Base-by-base conservation (phyloP, 2,113 vertebrate species). In the Pholis gunnellus region DNA sequence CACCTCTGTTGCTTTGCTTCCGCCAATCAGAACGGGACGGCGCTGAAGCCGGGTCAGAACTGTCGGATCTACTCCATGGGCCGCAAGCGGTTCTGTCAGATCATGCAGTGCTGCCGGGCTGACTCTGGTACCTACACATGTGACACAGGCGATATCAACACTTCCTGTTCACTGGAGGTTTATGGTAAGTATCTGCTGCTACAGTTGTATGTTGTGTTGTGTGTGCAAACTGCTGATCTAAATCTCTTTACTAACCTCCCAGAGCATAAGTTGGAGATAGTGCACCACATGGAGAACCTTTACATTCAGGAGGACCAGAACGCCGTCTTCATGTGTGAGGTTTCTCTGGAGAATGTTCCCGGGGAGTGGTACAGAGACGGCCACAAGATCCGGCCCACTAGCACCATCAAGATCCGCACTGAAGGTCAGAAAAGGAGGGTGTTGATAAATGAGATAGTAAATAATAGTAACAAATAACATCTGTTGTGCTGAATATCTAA, bases 321-420 rank as follows among this genome's bases (percentile, higher is more conserved):
- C 0, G 97, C 97, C 0, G 82, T 97, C 57, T 99, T 99, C 87
- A 96, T 96, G 93, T 99, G 98, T 0, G 96, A 97, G 36, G 90
- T 94, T 2, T 99, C 98, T 0, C 91, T 95, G 0, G 92, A 82
- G 5, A 94, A 97, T 0, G 94, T 96, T 65, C 88, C 82, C 0
- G 96, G 95, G 6, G 96, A 97, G 76, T 98, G 97, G 97, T 96
- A 94, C 90, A 95, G 92, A 44, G 91, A 96, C 0, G 91, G 94
- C 2, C 92, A 96, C 83, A 95, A 78, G 90, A 95, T 97, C 82
- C 94, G 95, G 46, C 90, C 95, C 56, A 95, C 90, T 25, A 87
- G 87, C 91, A 96, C 91, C 0, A 91, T 96, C 87, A 98, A 97
- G 91, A 97, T 96, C 78, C 96, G 97, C 3, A 96, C 96, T 80